Percentiles rank a stretch among this genome's conserved stretches.
phyloP scores from a whole-genome alignment of 2,888 invertebrate species.

The Euclidia mi region DNA sequence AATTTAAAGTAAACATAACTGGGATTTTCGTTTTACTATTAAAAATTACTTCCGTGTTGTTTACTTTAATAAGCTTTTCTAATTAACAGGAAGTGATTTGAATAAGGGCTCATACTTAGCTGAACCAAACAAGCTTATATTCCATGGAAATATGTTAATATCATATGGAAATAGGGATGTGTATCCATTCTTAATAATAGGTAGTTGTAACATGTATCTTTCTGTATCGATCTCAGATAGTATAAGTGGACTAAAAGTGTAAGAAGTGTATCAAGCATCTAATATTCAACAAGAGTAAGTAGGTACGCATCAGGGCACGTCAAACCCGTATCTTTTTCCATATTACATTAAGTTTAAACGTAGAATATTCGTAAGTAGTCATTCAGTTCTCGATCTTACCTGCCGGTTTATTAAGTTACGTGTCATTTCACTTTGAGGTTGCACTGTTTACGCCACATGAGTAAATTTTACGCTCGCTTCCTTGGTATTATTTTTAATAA shows the following conservation, averaged over 20 bases:
- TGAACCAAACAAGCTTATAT: background rate
- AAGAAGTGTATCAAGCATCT: no score
- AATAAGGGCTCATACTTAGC: conserved; percentile 3
- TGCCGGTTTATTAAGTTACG: conserved; percentile 29
- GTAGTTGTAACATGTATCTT: no score
- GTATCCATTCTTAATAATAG: no score
- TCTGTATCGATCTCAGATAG: no score
- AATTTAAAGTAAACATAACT: background rate
- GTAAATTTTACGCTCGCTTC: conserved; percentile 6
- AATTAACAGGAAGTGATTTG: conserved; percentile 2
- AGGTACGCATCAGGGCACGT: no score
- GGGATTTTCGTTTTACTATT: background rate
- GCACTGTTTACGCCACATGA: conserved; percentile 15
- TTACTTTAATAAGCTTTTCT: conserved; percentile 4
- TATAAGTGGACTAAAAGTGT: no score
- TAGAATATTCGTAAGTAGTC: conserved; percentile 28
- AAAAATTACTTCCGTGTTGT: background rate
- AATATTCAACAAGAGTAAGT: no score
- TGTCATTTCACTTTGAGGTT: conserved; percentile 25
- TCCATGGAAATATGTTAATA: no score
- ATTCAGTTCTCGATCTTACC: conserved; percentile 14
- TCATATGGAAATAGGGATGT: no score
- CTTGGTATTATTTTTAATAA: conserved; percentile 34
- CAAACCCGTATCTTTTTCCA: no score
- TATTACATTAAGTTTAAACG: no score